Evolutionary conservation across 2,797 vertebrate genomes (phyloP).

Genomic region (Tauraco hartlaubi): DNA sequence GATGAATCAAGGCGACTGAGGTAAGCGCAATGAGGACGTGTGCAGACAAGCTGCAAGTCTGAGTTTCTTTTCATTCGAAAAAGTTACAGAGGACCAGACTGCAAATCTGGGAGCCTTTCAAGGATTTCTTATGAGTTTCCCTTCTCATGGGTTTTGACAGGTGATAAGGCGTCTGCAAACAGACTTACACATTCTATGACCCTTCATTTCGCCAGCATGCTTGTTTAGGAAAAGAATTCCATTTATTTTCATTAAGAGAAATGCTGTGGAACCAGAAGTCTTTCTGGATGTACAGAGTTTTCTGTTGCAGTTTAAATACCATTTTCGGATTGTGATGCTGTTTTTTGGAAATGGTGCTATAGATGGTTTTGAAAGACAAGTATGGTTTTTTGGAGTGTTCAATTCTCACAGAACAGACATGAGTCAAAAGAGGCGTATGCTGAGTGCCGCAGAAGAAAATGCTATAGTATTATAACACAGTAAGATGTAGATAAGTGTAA

Average conservation of each 20-base stretch:
- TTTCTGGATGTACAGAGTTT: background rate
- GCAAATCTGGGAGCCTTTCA: background rate
- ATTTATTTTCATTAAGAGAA: background rate
- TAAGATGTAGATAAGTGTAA: background rate
- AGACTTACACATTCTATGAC: rapidly evolving
- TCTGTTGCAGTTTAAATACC: background rate
- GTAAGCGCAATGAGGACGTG: background rate
- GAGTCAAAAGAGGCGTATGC: background rate
- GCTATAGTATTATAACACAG: background rate
- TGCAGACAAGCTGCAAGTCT: background rate
- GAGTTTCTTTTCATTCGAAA: background rate
- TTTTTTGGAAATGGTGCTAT: background rate
- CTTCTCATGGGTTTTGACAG: background rate
- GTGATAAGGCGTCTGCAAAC: background rate
- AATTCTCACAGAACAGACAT: background rate
- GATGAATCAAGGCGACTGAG: background rate
- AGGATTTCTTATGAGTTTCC: background rate
- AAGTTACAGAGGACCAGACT: background rate
- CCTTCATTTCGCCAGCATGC: background rate
- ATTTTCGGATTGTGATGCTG: background rate
- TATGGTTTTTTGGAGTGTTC: background rate
- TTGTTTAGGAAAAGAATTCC: background rate
- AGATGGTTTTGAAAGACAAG: background rate
- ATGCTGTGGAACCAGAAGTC: background rate
- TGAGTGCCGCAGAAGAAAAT: background rate